phyloP scores from a whole-genome alignment of 2,888 invertebrate species.

The Aphodius sticticus region DNA sequence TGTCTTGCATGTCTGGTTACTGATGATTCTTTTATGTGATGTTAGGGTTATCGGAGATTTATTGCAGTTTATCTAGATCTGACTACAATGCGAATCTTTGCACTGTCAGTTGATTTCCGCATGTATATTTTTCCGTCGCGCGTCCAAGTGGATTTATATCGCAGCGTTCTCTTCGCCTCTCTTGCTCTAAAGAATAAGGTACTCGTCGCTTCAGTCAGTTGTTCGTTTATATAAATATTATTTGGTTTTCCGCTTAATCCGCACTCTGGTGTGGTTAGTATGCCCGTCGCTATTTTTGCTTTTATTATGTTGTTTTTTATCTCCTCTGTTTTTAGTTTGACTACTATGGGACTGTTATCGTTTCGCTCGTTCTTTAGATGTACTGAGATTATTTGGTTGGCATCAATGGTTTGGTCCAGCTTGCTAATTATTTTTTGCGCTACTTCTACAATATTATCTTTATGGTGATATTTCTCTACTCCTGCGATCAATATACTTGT shows the following conservation, averaged over 20 bases:
- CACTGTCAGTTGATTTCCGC: neutral
- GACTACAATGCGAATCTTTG: neutral
- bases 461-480: neutral
- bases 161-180: neutral
- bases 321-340: neutral
- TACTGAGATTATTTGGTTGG: neutral
- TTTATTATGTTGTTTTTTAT: neutral
- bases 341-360: neutral
- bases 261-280: neutral
- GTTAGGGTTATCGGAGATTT: neutral
- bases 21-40: neutral
- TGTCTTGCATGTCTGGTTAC: neutral
- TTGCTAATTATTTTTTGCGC: neutral
- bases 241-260: neutral
- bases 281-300: neutral
- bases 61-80: neutral
- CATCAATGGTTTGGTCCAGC: neutral
- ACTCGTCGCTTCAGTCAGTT: neutral
- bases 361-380: neutral
- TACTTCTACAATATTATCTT: neutral
- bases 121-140: neutral
- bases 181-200: neutral
- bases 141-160: neutral
- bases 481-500: neutral
- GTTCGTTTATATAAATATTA: neutral